Evolutionary conservation across 2,113 vertebrate species (phyloP), one percentile per base, ranked within the genome.

Genomic region (Parus major): DNA sequence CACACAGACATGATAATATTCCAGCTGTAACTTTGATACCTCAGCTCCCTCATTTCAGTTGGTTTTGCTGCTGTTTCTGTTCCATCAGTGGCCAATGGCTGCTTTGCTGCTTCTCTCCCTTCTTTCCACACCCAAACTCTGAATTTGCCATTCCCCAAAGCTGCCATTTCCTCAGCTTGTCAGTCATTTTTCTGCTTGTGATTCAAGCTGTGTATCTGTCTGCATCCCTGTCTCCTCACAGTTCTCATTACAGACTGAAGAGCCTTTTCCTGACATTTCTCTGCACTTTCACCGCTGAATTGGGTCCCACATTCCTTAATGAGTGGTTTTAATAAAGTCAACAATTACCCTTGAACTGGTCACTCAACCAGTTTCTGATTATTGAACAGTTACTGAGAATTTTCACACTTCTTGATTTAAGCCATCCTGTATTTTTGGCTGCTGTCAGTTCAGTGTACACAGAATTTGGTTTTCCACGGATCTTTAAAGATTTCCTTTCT

Each of bases 111-210:
- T 56, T 29, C 39, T 29, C 61, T 83, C 31, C 24, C 28, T 86
- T 49, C 88, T 47, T 24, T 55, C 66, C 33, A 4, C 57, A 27
- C 44, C 66, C 87, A 73, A 59, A 24, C 71, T 55, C 52, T 42
- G 22, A 13, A 35, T 91, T 75, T 83, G 60, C 60, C 3, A 0
- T 91, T 81, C 41, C 46, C 71, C 56, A 28, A 79, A 87, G 92
- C 94, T 95, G 88, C 92, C 47, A 14, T 93, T 90, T 94, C 92
- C 69, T 88, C 82, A 21, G 12, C 69, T 53, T 76, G 86, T 93
- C 93, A 81, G 14, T 94, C 90, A 57, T 77, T 86, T 84, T 52
- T 92, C 93, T 95, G 89, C 79, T 96, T 94, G 85, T 73, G 90
- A 86, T 95, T 95, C 92, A 68, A 10, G 85, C 90, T 71, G 88